A percentile compares a stretch with the other conserved stretches of the same genome.
Evolutionary conservation across 2,113 vertebrate genomes (phyloP).

Genomic region (Elachura formosa): DNA sequence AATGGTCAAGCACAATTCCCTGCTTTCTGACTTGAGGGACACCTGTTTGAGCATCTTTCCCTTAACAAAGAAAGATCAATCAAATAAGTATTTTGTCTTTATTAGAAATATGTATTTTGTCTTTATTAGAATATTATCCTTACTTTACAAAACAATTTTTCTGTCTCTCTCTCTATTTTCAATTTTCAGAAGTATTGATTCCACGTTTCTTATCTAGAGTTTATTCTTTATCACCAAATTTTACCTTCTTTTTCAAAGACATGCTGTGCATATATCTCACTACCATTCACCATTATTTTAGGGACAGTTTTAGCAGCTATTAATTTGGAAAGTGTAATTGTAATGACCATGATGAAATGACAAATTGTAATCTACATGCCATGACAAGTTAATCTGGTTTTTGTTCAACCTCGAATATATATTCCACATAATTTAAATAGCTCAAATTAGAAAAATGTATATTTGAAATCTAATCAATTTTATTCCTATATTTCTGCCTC

Average conservation of each 20-base stretch:
- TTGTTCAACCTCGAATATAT: not conserved
- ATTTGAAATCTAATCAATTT: not conserved
- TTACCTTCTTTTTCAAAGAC: not conserved
- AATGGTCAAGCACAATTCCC: not conserved
- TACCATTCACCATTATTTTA: not conserved
- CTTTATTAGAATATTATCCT: not conserved
- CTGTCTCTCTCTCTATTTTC: not conserved
- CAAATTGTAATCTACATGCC: not conserved
- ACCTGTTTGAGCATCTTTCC: not conserved
- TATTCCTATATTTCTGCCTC: not conserved
- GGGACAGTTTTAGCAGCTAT: not conserved
- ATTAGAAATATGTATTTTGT: not conserved
- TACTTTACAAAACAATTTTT: not conserved
- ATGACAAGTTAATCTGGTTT: not conserved
- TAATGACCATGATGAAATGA: not conserved
- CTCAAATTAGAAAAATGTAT: not conserved
- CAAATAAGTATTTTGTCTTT: not conserved
- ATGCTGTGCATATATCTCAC: not conserved
- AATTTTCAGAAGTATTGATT: not conserved
- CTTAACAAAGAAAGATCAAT: not conserved
- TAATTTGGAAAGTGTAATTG: not conserved
- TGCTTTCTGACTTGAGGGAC: not conserved
- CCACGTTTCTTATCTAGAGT: not conserved
- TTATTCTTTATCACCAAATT: not conserved
- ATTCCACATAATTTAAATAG: not conserved